Evolutionary conservation across 1,140 invertebrate genomes (phyloP).

Genomic region (Aphaenogaster floridana): DNA sequence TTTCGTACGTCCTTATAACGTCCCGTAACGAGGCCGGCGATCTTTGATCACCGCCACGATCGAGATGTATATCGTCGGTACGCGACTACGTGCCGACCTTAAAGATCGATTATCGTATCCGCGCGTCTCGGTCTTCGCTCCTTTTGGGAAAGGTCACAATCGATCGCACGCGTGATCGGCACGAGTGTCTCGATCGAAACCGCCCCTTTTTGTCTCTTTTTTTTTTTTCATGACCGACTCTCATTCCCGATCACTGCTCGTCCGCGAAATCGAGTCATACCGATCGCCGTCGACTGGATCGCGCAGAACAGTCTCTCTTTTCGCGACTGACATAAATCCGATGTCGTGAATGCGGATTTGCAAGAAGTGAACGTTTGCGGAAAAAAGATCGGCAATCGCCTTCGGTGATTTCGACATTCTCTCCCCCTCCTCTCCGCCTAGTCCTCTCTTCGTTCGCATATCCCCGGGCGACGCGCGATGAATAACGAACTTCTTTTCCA

Average conservation of each 20-base stretch:
- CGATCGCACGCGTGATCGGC: background rate
- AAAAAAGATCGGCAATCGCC: slow-evolving; percentile 54
- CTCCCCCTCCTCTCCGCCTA: background rate
- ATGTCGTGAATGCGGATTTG: slow-evolving; percentile 15
- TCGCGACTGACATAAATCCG: slow-evolving; percentile 13
- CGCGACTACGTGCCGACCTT: slow-evolving; percentile 53
- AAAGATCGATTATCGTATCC: slow-evolving; percentile 65
- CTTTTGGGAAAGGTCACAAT: slow-evolving; percentile 62
- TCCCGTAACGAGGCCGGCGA: slow-evolving; percentile 75
- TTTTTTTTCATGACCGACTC: background rate
- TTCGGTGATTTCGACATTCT: slow-evolving; percentile 54
- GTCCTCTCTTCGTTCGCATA: slow-evolving; percentile 57
- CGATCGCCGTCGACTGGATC: slow-evolving; percentile 4
- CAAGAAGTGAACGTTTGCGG: slow-evolving; percentile 47
- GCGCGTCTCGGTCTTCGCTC: slow-evolving; percentile 40
- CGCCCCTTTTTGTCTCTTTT: background rate
- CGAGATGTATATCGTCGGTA: slow-evolving; percentile 71
- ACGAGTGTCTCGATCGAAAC: background rate
- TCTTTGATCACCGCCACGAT: slow-evolving; percentile 74
- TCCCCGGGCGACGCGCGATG: slow-evolving; percentile 85
- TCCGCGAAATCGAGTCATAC: slow-evolving; percentile 9
- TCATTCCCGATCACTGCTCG: background rate
- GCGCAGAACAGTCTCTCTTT: background rate
- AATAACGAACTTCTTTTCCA: slow-evolving; percentile 87
- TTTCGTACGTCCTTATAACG: slow-evolving; percentile 79